phyloP scores from a whole-genome alignment of 2,797 vertebrate genomes.

The Muscicapa striata region DNA sequence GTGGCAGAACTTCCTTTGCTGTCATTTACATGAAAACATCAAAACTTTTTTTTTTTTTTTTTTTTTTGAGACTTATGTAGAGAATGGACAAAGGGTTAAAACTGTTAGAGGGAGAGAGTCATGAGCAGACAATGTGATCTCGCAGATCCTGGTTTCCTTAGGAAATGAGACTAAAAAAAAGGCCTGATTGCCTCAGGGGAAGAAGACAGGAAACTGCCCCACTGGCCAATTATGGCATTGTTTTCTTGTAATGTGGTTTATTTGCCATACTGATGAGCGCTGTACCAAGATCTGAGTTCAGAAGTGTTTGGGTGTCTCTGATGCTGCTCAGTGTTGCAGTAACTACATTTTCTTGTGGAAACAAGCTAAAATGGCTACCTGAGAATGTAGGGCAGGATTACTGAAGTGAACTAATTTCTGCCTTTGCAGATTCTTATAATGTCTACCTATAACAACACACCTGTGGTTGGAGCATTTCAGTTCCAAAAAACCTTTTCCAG shows the following conservation, averaged over 20 bases:
- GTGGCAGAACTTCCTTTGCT: background rate
- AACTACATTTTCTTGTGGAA: background rate
- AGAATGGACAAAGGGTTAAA: conserved; percentile 59
- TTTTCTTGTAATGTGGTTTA: conserved; percentile 52
- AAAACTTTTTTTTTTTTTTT: background rate
- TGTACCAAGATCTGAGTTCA: background rate
- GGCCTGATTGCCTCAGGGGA: conserved; percentile 52
- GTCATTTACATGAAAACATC: background rate
- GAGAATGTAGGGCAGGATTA: background rate
- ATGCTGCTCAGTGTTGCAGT: background rate
- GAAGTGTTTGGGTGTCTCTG: background rate
- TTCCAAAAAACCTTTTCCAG: conserved; percentile 42
- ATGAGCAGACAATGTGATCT: conserved; percentile 49
- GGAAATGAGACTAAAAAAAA: conserved; percentile 60
- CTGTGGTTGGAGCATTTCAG: conserved; percentile 1
- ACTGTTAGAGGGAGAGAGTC: background rate
- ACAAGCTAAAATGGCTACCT: background rate
- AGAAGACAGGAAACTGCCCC: conserved; percentile 64
- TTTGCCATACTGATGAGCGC: background rate
- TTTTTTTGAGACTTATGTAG: background rate
- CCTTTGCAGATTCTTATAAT: background rate
- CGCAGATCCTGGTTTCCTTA: conserved; percentile 58
- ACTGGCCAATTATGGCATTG: conserved; percentile 60
- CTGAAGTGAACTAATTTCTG: conserved; percentile 8
- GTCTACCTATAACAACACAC: conserved; percentile 14